Conservation (phyloP, 2,888 invertebrate genomes). For the Meloe dianella region DNA sequence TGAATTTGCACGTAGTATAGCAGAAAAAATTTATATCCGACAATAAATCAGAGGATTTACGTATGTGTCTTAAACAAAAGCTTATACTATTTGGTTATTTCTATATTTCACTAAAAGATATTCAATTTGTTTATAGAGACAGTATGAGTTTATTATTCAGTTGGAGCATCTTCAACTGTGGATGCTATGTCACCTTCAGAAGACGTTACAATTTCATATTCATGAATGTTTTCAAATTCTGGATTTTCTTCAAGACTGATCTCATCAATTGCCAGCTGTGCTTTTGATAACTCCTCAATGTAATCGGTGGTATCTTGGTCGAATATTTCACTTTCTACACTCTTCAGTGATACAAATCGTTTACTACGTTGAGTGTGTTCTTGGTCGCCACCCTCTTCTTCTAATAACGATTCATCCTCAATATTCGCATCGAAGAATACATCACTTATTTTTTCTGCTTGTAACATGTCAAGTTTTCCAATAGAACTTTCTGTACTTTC, state of each 20-base stretch:
- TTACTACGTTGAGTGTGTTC: background rate
- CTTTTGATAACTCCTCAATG: background rate
- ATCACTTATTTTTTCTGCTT: conserved; percentile 33
- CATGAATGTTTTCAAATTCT: background rate
- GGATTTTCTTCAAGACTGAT: background rate
- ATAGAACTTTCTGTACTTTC: background rate
- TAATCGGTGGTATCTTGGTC: background rate
- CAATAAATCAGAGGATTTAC: background rate
- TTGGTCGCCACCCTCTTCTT: conserved; percentile 14
- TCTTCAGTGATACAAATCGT: background rate
- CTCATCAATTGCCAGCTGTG: background rate
- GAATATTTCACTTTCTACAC: background rate
- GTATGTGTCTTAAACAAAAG: background rate
- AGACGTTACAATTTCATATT: background rate
- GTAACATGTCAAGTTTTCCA: conserved; percentile 31
- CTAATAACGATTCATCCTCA: conserved; percentile 35
- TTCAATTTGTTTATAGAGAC: background rate
- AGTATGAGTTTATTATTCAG: background rate
- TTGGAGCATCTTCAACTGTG: background rate
- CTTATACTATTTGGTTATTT: background rate
- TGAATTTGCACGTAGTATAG: background rate
- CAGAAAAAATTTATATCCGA: background rate
- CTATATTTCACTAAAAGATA: background rate
- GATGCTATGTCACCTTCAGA: background rate
- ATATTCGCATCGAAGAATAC: conserved; percentile 44